A percentile compares a stretch with the other conserved stretches of the same genome.
phyloP scores from a whole-genome alignment of 2,797 vertebrate species.

The Acridotheres tristis region DNA sequence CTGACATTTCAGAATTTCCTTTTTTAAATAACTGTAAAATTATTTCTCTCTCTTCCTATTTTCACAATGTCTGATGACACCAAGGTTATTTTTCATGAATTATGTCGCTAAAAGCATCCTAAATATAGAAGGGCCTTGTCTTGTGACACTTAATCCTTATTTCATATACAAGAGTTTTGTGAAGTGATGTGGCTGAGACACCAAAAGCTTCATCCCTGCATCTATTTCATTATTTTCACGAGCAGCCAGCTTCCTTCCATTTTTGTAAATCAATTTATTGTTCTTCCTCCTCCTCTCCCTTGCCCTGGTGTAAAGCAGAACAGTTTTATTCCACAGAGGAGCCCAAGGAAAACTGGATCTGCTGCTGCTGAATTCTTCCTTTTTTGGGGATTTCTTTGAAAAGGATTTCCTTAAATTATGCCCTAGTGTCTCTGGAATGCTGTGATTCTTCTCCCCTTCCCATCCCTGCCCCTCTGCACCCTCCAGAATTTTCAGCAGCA shows the following conservation, averaged over 20 bases:
- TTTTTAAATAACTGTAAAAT: neutral
- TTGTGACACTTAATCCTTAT: neutral
- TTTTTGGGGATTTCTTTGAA: neutral
- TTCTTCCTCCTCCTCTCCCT: neutral
- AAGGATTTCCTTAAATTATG: neutral
- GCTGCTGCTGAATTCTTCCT: neutral
- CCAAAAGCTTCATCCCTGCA: neutral
- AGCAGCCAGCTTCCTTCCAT: neutral
- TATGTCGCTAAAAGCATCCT: neutral
- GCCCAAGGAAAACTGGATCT: neutral
- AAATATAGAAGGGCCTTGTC: neutral
- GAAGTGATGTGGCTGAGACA: neutral
- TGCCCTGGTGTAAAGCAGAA: neutral
- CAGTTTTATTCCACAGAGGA: neutral
- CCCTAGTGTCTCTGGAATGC: neutral
- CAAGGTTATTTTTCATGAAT: neutral
- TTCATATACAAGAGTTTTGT: neutral
- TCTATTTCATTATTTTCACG: neutral
- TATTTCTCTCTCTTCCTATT: neutral
- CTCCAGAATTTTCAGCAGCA: neutral
- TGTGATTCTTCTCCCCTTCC: neutral
- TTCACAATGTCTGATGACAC: neutral
- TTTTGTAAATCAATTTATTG: neutral
- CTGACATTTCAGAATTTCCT: neutral
- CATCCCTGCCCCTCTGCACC: neutral